Percentiles rank a stretch among this genome's conserved stretches.
phyloP scores from a whole-genome alignment of 1,140 invertebrate genomes.

The Drosophila tsacasi region DNA sequence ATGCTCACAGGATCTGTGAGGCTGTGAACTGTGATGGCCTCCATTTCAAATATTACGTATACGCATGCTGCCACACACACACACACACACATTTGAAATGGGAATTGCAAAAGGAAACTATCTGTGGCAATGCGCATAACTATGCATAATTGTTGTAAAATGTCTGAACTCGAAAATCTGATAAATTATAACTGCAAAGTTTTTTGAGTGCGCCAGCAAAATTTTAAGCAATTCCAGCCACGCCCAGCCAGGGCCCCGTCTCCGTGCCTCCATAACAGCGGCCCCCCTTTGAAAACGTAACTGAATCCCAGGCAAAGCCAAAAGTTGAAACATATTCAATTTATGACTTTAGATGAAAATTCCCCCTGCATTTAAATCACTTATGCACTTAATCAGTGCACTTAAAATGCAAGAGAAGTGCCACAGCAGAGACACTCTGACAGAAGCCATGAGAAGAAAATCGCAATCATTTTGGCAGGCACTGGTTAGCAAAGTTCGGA shows the following conservation, averaged over 20 bases:
- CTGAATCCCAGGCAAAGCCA: conserved; percentile 48
- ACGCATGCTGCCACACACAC: conserved; percentile 16
- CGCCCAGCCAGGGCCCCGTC: conserved; percentile 18
- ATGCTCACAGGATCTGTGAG: conserved; percentile 25
- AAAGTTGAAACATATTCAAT: conserved; percentile 74
- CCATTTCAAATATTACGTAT: conserved; percentile 42
- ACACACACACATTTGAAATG: not conserved
- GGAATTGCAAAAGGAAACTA: conserved; percentile 48
- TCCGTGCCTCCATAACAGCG: not conserved
- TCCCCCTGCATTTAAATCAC: conserved; percentile 67
- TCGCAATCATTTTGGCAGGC: conserved; percentile 31
- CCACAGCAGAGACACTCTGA: conserved; percentile 41
- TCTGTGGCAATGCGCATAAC: conserved; percentile 63
- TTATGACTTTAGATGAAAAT: conserved; percentile 65
- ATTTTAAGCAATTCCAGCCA: conserved; percentile 53
- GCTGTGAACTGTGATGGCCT: conserved; percentile 34
- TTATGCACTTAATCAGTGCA: conserved; percentile 70
- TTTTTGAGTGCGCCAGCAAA: conserved; percentile 59
- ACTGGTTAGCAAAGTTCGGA: conserved; percentile 19
- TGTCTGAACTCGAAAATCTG: conserved; percentile 68
- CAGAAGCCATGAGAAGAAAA: conserved; percentile 39
- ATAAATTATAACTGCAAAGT: conserved; percentile 71
- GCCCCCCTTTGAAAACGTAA: conserved; percentile 8
- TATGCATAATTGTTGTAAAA: conserved; percentile 69
- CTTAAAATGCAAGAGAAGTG: conserved; percentile 63